Conservation (phyloP, 2,797 vertebrate genomes). For the Enteromius fasciolatus region DNA sequence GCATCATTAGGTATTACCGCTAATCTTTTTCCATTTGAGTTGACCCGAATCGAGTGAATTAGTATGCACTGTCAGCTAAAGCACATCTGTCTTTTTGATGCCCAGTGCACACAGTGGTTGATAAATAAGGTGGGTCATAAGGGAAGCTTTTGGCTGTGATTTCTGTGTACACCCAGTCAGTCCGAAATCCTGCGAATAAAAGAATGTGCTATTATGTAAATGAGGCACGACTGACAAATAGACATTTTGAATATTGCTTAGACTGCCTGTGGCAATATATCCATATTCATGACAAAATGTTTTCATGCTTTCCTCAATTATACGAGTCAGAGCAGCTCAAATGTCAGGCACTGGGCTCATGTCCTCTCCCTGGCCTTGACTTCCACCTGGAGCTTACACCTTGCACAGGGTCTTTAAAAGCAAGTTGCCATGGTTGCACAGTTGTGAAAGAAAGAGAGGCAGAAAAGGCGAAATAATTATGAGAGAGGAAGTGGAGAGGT, state of each 20-base stretch:
- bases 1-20: constrained; percentile 28
- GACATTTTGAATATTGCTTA: constrained; percentile 52
- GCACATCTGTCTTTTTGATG: constrained; percentile 17
- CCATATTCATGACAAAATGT: constrained; percentile 46
- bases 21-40: constrained; percentile 32
- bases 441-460: constrained; percentile 15
- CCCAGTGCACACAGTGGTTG: neutral
- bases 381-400: constrained; percentile 47
- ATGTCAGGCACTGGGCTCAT: constrained; percentile 30
- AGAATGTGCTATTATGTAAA: constrained; percentile 48
- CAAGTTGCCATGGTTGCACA: constrained; percentile 60
- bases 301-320: constrained; percentile 33
- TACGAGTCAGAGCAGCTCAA: constrained; percentile 31
- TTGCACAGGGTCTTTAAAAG: constrained; percentile 36
- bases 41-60: constrained; percentile 10
- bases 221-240: constrained; percentile 41
- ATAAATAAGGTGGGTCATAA: constrained; percentile 18
- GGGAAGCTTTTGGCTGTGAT: constrained; percentile 22
- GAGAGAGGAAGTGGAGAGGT: neutral
- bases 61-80: constrained; percentile 23
- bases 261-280: constrained; percentile 48
- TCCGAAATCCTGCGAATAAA: constrained; percentile 44
- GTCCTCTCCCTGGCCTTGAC: constrained; percentile 54
- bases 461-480: neutral
- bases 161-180: constrained; percentile 29